Conservation (phyloP, 2,113 vertebrate species). For the Campylorhamphus procurvoides region DNA sequence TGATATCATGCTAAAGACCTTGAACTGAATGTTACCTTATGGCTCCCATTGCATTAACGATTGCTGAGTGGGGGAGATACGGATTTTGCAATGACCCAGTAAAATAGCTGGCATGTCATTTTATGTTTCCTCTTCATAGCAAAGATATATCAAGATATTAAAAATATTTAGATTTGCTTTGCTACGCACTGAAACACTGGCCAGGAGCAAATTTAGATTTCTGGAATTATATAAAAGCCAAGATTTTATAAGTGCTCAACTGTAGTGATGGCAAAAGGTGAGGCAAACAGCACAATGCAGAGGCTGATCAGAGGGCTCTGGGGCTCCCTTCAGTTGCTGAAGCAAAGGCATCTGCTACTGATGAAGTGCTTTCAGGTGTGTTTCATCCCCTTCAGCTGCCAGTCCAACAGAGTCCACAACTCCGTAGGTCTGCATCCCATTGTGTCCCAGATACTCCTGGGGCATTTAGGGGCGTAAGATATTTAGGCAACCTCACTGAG, state of each 20-base stretch:
- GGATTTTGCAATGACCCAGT: constrained; percentile 11
- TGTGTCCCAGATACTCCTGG: background rate
- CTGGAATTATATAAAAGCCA: background rate
- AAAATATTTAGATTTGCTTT: constrained; percentile 14
- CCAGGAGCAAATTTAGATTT: background rate
- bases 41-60: background rate
- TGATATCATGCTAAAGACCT: constrained; percentile 39
- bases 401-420: background rate
- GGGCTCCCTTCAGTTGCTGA: background rate
- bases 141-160: background rate
- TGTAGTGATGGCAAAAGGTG: background rate
- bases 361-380: constrained; percentile 35
- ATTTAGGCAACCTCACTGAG: background rate
- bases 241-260: background rate
- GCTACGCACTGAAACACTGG: background rate
- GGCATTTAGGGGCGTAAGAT: background rate
- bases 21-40: constrained; percentile 28
- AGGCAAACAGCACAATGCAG: background rate
- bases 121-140: background rate
- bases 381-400: constrained; percentile 1
- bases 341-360: background rate
- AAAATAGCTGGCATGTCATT: background rate
- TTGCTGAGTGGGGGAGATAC: background rate
- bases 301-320: background rate
- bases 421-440: background rate